These are phyloP conservation scores for Corvus cornix DNA, from an alignment of 2,113 vertebrate genomes.

Conservation along the genomic window DNA sequence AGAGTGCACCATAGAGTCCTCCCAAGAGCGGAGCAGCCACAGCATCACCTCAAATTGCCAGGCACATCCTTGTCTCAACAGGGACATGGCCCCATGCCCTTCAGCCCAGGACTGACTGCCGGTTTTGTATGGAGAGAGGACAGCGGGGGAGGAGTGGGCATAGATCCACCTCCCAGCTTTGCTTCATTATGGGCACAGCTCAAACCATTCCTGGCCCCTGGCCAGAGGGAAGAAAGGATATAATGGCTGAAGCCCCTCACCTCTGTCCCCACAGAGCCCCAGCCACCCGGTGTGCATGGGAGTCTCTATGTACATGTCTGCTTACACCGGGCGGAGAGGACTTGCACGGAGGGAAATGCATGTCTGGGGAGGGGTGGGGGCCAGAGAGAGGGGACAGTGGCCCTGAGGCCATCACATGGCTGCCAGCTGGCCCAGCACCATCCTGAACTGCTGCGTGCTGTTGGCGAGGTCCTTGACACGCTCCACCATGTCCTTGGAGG, in stretches of 20 bases:
- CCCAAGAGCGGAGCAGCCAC: rapidly evolving
- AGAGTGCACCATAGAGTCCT: rapidly evolving
- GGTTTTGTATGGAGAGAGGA: not conserved
- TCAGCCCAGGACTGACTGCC: not conserved
- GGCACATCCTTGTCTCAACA: not conserved
- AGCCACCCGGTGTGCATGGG: not conserved
- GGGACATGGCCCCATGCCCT: not conserved
- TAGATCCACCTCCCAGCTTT: conserved; percentile 2
- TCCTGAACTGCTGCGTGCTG: conserved; percentile 92
- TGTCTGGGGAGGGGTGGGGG: not conserved
- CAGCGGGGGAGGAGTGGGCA: rapidly evolving
- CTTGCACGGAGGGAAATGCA: not conserved
- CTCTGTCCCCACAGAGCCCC: not conserved
- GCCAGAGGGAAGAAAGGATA: not conserved
- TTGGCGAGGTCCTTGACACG: conserved; percentile 88
- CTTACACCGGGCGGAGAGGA: conserved; percentile 38
- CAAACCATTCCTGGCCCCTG: conserved; percentile 60
- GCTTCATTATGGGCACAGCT: conserved; percentile 49
- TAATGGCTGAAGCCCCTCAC: not conserved
- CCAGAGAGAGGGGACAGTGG: not conserved
- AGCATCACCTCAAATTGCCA: not conserved
- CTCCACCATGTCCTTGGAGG: conserved; percentile 92
- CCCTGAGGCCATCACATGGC: conserved; percentile 74
- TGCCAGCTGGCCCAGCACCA: conserved; percentile 88
- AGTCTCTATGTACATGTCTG: conserved; percentile 80